phyloP scores from a whole-genome alignment of 2,113 vertebrate species.

The Stigmatopora nigra region DNA sequence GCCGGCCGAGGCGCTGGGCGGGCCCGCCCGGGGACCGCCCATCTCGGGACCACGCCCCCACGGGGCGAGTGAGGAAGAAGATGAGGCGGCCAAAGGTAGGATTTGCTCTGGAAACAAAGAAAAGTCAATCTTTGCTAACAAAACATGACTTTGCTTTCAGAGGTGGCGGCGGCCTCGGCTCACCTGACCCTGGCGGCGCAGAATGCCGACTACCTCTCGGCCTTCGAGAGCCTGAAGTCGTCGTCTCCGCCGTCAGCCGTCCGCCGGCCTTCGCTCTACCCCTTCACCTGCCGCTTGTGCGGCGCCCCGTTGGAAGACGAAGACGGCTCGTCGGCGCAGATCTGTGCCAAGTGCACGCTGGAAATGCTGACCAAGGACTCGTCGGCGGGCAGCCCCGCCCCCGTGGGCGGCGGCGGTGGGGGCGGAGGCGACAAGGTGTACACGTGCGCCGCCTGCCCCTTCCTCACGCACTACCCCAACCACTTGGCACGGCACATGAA shows the following conservation, averaged over 20 bases:
- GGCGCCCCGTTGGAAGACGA: constrained; percentile 85
- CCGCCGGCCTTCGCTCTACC: constrained; percentile 81
- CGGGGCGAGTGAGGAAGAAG: constrained; percentile 36
- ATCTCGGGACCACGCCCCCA: constrained; percentile 59
- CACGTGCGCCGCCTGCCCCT: constrained; percentile 85
- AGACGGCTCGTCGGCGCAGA: constrained; percentile 78
- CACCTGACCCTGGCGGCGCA: constrained; percentile 56
- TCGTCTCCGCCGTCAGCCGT: constrained; percentile 45
- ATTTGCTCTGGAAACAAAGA: not conserved
- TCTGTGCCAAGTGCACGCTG: constrained; percentile 82
- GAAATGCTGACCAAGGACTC: constrained; percentile 78
- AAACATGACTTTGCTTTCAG: constrained; percentile 43
- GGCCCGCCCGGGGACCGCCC: constrained; percentile 51
- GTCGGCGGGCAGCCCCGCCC: constrained; percentile 25
- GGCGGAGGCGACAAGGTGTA: constrained; percentile 83
- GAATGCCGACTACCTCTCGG: constrained; percentile 67
- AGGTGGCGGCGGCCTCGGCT: constrained; percentile 59
- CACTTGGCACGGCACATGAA: constrained; percentile 97
- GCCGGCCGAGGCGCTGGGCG: constrained; percentile 60
- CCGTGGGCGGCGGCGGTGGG: constrained; percentile 53
- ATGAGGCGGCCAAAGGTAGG: constrained; percentile 44
- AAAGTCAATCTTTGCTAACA: too few relatives aligned
- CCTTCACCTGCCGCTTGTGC: constrained; percentile 86
- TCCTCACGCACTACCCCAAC: constrained; percentile 95
- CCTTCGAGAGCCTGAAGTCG: constrained; percentile 66